Conservation (phyloP, 1,140 invertebrate species). For the Akabosia matsudoensis region DNA sequence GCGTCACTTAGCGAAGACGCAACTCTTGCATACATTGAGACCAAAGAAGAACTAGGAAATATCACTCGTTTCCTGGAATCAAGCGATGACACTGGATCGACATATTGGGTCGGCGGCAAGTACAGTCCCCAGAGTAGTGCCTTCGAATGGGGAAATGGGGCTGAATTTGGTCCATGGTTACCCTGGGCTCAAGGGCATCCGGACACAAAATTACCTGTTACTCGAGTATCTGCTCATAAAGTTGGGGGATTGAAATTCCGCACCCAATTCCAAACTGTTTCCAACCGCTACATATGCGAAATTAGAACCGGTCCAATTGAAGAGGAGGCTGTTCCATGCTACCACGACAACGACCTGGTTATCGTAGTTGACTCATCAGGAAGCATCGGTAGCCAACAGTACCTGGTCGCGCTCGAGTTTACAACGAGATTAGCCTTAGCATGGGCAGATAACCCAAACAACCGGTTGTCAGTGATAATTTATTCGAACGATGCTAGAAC, state of each 20-base stretch:
- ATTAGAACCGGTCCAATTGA: neutral
- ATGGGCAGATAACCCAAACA: neutral
- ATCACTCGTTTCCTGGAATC: neutral
- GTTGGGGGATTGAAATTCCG: neutral
- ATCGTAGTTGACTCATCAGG: constrained; percentile 29
- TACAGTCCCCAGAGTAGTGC: neutral
- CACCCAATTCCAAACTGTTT: neutral
- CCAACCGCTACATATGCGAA: neutral
- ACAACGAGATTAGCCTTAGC: neutral
- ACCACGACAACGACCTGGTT: constrained; percentile 1
- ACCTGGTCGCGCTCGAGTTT: neutral
- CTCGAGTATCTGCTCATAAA: neutral
- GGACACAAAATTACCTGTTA: neutral
- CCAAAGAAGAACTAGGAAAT: neutral
- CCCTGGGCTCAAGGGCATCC: neutral
- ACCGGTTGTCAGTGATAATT: neutral
- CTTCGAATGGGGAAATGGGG: neutral
- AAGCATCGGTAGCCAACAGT: constrained; percentile 7
- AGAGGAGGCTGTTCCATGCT: constrained; percentile 4
- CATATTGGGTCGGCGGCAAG: neutral
- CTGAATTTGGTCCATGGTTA: neutral
- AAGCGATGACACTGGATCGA: neutral
- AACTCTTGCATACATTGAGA: neutral
- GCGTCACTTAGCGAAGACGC: neutral
- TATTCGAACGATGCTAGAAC: neutral